phyloP scores from a whole-genome alignment of 2,113 vertebrate species.

The Channa argus region DNA sequence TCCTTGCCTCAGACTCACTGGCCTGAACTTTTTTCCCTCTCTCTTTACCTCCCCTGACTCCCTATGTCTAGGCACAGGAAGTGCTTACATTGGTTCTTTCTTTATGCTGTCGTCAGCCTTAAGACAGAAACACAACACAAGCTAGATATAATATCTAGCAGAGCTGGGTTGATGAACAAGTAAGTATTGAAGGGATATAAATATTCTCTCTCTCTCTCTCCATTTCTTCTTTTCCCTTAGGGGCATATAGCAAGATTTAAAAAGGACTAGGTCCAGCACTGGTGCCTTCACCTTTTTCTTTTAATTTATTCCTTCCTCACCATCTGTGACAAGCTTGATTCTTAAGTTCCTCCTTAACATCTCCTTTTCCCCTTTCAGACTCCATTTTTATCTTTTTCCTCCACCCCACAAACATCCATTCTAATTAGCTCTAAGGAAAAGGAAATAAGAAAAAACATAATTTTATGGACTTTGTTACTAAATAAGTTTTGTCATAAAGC shows the following conservation, averaged over 20 bases:
- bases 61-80: conserved; percentile 64
- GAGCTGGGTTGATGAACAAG: conserved; percentile 68
- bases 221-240: conserved; percentile 55
- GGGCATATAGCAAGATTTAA: conserved; percentile 47
- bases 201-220: conserved; percentile 56
- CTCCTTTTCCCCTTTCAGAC: neutral
- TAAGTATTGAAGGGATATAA: conserved; percentile 65
- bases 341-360: conserved; percentile 9
- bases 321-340: conserved; percentile 12
- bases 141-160: conserved; percentile 72
- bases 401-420: neutral
- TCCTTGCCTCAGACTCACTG: conserved; percentile 54
- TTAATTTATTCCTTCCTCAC: conserved; percentile 9
- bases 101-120: conserved; percentile 78
- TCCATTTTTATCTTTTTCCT: neutral
- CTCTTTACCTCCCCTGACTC: conserved; percentile 64
- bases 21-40: conserved; percentile 43
- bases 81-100: conserved; percentile 78
- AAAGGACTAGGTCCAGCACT: conserved; percentile 32
- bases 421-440: neutral
- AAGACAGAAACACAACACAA: conserved; percentile 74
- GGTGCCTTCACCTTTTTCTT: conserved; percentile 27
- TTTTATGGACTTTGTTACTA: neutral
- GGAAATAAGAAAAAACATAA: neutral
- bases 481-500: neutral